Conservation (phyloP, 2,888 invertebrate species). For the Notodonta ziczac region DNA sequence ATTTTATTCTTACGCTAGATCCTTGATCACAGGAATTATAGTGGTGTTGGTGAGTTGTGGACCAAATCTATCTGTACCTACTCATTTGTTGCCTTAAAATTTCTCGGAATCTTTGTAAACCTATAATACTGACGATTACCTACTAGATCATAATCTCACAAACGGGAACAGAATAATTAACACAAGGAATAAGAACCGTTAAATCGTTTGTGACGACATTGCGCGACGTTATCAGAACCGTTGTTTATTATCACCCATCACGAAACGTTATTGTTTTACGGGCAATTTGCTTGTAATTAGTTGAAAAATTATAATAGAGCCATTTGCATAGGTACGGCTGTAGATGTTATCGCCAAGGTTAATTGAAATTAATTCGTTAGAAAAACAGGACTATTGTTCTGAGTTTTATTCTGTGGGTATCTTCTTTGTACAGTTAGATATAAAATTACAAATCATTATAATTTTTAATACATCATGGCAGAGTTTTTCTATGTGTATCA, state of each 20-base stretch:
- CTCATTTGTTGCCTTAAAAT: too few species aligned
- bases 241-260: slow-evolving; percentile 23
- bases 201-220: background rate
- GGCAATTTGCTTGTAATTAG: slow-evolving; percentile 25
- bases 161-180: background rate
- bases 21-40: too few species aligned
- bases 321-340: too few species aligned
- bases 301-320: slow-evolving; percentile 16
- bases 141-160: background rate
- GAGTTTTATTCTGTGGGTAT: background rate
- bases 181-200: background rate
- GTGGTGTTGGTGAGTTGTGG: too few species aligned
- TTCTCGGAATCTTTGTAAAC: too few species aligned
- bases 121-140: background rate
- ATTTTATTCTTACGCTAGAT: too few species aligned
- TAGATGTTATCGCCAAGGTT: slow-evolving; percentile 21
- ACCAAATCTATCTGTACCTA: too few species aligned
- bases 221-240: background rate
- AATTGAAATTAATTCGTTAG: slow-evolving; percentile 7
- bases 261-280: slow-evolving; percentile 25
- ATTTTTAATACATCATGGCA: too few species aligned
- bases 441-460: too few species aligned
- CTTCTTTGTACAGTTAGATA: too few species aligned
- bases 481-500: too few species aligned
- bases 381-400: slow-evolving; percentile 9